Conservation (phyloP, 92 coral and sea anemone genomes). For the Bergia sp. region DNA sequence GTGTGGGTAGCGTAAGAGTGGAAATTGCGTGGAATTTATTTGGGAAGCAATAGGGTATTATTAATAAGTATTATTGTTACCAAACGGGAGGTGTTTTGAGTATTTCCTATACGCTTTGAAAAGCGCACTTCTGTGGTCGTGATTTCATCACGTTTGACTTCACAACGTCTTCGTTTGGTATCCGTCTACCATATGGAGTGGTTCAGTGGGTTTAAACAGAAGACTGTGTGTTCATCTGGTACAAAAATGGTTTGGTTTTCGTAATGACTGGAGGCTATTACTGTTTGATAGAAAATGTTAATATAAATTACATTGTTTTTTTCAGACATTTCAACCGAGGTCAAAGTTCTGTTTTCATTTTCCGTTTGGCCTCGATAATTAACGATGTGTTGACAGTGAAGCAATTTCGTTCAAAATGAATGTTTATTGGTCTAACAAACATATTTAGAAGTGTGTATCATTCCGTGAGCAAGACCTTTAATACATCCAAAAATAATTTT, state of each 20-base stretch:
- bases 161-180: background rate
- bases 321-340: conserved; percentile 14
- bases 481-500: conserved; percentile 11
- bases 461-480: conserved; percentile 27
- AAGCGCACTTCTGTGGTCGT: conserved; percentile 34
- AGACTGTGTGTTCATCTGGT: background rate
- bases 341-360: conserved; percentile 8
- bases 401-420: conserved; percentile 22
- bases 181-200: background rate
- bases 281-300: conserved; percentile 18
- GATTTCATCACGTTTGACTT: conserved; percentile 29
- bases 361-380: conserved; percentile 23
- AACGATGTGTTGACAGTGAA: conserved; percentile 2
- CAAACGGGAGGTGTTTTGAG: conserved; percentile 41
- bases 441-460: conserved; percentile 31
- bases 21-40: conserved; percentile 31
- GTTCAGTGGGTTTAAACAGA: conserved; percentile 8
- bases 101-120: conserved; percentile 24
- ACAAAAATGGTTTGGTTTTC: background rate
- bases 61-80: conserved; percentile 5
- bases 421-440: conserved; percentile 12
- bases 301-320: conserved; percentile 32
- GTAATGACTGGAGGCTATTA: conserved; percentile 18
- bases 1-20: background rate
- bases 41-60: background rate